phyloP scores from a whole-genome alignment of 2,113 vertebrate species.

The Empidonax alnorum region DNA sequence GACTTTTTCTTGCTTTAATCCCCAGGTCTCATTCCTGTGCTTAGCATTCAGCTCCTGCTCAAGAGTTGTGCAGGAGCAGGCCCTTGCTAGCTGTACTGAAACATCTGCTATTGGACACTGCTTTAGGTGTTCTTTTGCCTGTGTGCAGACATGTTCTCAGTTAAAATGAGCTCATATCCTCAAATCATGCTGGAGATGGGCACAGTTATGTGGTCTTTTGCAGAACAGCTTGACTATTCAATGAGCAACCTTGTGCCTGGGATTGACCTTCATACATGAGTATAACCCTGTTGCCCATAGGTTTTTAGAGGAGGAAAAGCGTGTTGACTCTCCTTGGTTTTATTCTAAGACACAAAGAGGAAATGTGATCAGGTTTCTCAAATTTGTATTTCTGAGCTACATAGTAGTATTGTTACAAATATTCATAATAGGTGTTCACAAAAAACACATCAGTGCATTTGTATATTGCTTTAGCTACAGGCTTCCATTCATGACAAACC shows the following conservation, averaged over 20 bases:
- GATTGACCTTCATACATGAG: not conserved
- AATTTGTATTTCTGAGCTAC: not conserved
- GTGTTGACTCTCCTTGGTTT: not conserved
- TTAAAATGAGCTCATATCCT: not conserved
- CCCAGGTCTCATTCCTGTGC: not conserved
- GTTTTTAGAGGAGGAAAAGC: not conserved
- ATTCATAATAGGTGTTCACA: not conserved
- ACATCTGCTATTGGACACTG: accelerated
- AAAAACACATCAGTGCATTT: conserved; percentile 25
- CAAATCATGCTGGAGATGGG: not conserved
- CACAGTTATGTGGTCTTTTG: not conserved
- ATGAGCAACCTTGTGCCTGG: not conserved
- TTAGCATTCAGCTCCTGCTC: not conserved
- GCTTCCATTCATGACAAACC: conserved; percentile 45
- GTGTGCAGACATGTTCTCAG: not conserved
- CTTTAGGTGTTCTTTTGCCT: not conserved
- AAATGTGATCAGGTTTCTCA: not conserved
- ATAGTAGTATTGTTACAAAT: not conserved
- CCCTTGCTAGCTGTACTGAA: not conserved
- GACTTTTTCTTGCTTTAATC: not conserved
- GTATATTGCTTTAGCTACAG: conserved; percentile 57
- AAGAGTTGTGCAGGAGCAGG: not conserved
- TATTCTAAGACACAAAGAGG: not conserved
- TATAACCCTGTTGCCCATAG: not conserved
- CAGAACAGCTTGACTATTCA: not conserved